phyloP scores from a whole-genome alignment of 1,140 invertebrate species.

The Spodoptera litura region DNA sequence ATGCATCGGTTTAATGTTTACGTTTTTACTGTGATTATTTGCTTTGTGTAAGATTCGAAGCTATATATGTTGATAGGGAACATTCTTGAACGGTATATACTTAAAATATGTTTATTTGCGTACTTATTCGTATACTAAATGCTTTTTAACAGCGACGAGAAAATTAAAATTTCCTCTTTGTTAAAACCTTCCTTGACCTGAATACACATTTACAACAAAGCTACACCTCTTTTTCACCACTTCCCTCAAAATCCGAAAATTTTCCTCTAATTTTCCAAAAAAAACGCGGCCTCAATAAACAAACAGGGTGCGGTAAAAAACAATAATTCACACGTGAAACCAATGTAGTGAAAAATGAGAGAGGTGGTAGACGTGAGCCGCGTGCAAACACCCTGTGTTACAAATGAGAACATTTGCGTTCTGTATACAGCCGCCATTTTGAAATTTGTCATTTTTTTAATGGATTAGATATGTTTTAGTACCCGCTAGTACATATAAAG shows the following conservation, averaged over 20 bases:
- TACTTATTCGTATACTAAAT: too few species aligned
- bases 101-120: too few species aligned
- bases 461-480: constrained; percentile 20
- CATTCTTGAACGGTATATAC: neutral
- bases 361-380: constrained; percentile 77
- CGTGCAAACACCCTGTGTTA: constrained; percentile 73
- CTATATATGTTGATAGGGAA: constrained; percentile 7
- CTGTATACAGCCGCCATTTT: constrained; percentile 30
- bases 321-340: constrained; percentile 85
- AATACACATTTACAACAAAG: neutral
- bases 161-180: neutral
- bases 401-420: constrained; percentile 78
- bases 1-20: constrained; percentile 40
- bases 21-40: constrained; percentile 19
- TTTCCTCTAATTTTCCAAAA: constrained; percentile 28
- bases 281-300: constrained; percentile 43
- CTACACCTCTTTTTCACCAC: too few species aligned
- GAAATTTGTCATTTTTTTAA: constrained; percentile 30
- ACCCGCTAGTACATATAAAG: neutral
- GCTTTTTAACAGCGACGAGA: too few species aligned
- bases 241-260: neutral
- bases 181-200: neutral
- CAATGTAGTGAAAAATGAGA: constrained; percentile 86
- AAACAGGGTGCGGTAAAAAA: constrained; percentile 69
- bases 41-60: neutral